Base-by-base conservation (phyloP, 2,888 invertebrate genomes). In the Idaea aversata region DNA sequence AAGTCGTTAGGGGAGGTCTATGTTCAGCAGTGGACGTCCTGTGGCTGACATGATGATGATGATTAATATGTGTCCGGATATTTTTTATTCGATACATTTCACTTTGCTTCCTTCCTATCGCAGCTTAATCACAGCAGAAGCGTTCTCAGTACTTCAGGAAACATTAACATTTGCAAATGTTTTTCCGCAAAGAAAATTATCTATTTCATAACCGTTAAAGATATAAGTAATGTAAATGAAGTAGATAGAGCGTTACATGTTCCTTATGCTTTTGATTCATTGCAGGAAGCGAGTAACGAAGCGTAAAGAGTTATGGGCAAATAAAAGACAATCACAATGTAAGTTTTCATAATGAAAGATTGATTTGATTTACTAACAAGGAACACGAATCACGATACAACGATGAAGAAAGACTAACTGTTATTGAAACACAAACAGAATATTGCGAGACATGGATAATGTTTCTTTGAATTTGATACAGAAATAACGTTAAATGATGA, bases 61-160 rank as follows among this genome's bases (percentile, higher is more conserved):
- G 25, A 25, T 25, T 25, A 25, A 25, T 25, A 2, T 25, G 25
- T 63, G 64, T 67, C 61, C 64, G 70, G 68, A 65, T 67, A 67
- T 70, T 74, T 65, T 70, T 70, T 61, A 59, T 61, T 63, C 69
- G 65, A 67, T 69, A n/a, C 58, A 61, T 63, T 69, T 65, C 15
- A 36, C 57, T 58, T 65, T 61, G 65, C 64, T 75, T 73, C 72
- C 69, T 70, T 59, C 63, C 67, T 69, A 68, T 61, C 25, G 25
- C 70, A 74, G 76, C 69, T 66, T 61, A 61, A 59, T 58, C 35
- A 63, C 5, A 34, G 64, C 62, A 66, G 61, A 67, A 68, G 47
- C 47, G 47, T 47, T 5, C 7, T 3, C 47, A 47, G 13, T 13
- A 47, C 13, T 47, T 47, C 47, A 47, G 68, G 68, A 68, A 68